Base-by-base conservation (phyloP, 2,797 vertebrate species). In the Adrianichthys oophorus region DNA sequence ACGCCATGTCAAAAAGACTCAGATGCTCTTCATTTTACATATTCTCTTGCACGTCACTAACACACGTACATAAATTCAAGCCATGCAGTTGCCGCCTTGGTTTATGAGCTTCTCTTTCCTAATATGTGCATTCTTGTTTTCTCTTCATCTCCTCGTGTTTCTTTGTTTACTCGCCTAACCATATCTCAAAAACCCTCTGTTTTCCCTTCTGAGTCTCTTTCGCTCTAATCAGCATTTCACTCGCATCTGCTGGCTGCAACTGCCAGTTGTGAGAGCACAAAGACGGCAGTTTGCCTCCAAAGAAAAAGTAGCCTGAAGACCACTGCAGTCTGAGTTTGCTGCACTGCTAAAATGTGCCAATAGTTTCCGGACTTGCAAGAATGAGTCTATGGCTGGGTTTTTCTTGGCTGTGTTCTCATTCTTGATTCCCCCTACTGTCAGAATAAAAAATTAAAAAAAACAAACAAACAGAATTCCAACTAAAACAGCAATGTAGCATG, bases 221-320 rank as follows among this genome's bases (percentile, higher is more conserved):
- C 48, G 46, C 29, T 56, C 61, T 74, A 56, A 68, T 79, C 75
- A 78, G 69, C 44, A 51, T 78, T 83, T 83, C 64, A 42, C 53
- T 50, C 24, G 37, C 50, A 70, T 69, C 72, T 26, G 15, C 51
- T 18, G 51, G 62, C 47, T 55, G 23, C 32, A 52, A 18, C 55
- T 66, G 66, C 53, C 41, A 52, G 62, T 66, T 74, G 56, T 58
- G 45, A 64, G 41, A 67, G 71, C 63, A 75, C 58, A 61, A 70
- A 72, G 26, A 56, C 21, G 50, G 37, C 32, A 49, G 45, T 64
- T 57, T 70, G 58, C 40, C 48, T 41, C 12, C 18, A 52, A 21
- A 52, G 23, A 65, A 70, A 48, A 68, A 59, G 59, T 49, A 55
- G 49, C 48, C 52, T 48, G 41, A 55, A 76, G 52, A 68, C 52